Percentiles rank a stretch among this genome's conserved stretches.
phyloP scores from a whole-genome alignment of 2,113 vertebrate genomes.

The Ciconia maguari region DNA sequence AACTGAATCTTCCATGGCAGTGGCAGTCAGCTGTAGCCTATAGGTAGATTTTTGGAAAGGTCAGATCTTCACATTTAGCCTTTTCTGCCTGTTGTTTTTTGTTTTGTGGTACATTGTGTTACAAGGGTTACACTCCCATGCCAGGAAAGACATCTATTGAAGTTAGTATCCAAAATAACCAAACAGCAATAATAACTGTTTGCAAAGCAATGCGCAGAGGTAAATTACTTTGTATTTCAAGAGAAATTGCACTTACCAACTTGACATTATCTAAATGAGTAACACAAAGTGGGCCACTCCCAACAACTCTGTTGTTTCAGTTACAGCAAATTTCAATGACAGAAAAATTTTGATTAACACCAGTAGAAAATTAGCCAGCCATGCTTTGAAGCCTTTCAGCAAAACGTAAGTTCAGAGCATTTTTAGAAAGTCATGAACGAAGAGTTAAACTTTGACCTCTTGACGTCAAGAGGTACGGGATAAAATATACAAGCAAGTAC shows the following conservation, averaged over 20 bases:
- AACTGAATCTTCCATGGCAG: neutral
- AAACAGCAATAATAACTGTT: neutral
- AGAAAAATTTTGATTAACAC: neutral
- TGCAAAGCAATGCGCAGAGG: neutral
- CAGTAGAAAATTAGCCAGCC: neutral
- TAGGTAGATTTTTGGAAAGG: neutral
- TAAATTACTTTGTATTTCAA: neutral
- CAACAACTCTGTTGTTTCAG: neutral
- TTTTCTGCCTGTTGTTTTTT: neutral
- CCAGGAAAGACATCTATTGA: neutral
- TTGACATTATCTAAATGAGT: neutral
- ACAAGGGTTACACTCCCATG: neutral
- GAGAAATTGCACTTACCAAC: neutral
- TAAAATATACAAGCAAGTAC: neutral
- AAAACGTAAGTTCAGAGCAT: neutral
- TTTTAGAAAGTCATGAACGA: neutral
- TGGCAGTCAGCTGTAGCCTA: neutral
- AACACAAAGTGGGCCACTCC: neutral
- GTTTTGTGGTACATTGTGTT: neutral
- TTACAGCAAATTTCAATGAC: neutral
- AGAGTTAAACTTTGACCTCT: neutral
- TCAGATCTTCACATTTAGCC: neutral
- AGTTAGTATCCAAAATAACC: neutral
- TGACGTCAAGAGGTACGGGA: neutral
- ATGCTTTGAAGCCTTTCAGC: neutral